A percentile compares a stretch with the other conserved stretches of the same genome.
phyloP scores from a whole-genome alignment of 2,113 vertebrate genomes.

The Craseonycteris thonglongyai region DNA sequence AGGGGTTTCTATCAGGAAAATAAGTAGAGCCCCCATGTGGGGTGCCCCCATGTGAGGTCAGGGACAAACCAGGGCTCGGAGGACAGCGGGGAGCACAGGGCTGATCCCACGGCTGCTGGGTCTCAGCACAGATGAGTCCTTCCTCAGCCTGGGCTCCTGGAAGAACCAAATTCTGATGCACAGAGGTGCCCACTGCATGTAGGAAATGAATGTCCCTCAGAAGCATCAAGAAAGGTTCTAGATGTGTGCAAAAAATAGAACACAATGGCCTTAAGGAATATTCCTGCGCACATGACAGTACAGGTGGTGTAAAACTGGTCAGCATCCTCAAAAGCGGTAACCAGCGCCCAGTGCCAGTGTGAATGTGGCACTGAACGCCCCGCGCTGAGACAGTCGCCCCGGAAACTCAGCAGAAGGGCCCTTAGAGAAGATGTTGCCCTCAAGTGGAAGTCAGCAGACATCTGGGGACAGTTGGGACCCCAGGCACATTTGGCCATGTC shows the following conservation, averaged over 20 bases:
- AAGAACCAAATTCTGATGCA: neutral
- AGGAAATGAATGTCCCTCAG: neutral
- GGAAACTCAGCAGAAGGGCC: neutral
- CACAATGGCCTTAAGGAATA: neutral
- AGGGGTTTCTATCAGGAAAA: neutral
- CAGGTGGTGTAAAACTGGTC: neutral
- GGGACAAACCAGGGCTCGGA: neutral
- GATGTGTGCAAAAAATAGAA: neutral
- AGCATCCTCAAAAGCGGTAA: neutral
- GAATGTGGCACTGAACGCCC: neutral
- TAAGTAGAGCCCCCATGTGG: neutral
- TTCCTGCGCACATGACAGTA: neutral
- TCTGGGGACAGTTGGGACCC: fast-evolving
- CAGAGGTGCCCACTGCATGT: neutral
- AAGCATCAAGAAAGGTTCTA: neutral
- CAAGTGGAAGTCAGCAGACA: neutral
- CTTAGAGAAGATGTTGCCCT: neutral
- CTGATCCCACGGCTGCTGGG: neutral
- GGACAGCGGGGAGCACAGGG: neutral
- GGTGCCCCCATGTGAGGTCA: neutral
- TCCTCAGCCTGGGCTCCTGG: neutral
- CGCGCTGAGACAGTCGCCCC: neutral
- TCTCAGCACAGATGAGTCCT: neutral
- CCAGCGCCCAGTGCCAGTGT: neutral
- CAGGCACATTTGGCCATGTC: neutral